Base-by-base conservation (phyloP, 2,113 vertebrate species). In the Solenodon paradoxus region DNA sequence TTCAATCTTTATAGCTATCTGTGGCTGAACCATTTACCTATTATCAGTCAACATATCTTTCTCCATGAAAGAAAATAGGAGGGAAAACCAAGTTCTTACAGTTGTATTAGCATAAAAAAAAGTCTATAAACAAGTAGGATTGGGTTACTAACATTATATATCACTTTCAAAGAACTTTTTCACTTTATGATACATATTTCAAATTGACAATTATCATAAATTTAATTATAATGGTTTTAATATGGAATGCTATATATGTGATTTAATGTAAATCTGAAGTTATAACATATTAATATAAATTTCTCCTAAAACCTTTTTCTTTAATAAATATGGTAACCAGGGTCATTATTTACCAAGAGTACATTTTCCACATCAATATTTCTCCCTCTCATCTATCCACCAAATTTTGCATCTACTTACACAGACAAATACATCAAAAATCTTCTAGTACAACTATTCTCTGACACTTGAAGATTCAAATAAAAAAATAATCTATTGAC, bases 141-240 rank as follows among this genome's bases (percentile, higher is more conserved):
- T 49, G n/a, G 9, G 35, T 77, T 64, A 63, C 9, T 77, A 64
- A 83, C 30, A 78, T 49, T 72, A 79, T 16, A 82, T 28, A 55
- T 15, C 0, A 38, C 49, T 71, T 49, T 26, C 68, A 5, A 82
- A 82, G 47, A 77, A 40, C 13, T 63, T 63, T 63, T 32, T 63
- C 61, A 32, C 24, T 26, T 24, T n/a, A 51, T 30, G 47, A 89
- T 35, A 53, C 63, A 84, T 20, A 71, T 42, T 85, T 53, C 64
- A 75, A 92, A 85, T 68, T 69, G 49, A 74, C 40, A 63, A 69
- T 49, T 74, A 93, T 35, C 47, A 84, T 68, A 84, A 92, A 72
- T 8, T 6, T 75, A 19, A 64, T 38, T 64, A 40, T 16, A 26
- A 66, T 38, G 40, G 38, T 42, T 92, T 64, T 88, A 88, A 84